phyloP scores from a whole-genome alignment of 2,113 vertebrate species.

The Microtus oregoni region DNA sequence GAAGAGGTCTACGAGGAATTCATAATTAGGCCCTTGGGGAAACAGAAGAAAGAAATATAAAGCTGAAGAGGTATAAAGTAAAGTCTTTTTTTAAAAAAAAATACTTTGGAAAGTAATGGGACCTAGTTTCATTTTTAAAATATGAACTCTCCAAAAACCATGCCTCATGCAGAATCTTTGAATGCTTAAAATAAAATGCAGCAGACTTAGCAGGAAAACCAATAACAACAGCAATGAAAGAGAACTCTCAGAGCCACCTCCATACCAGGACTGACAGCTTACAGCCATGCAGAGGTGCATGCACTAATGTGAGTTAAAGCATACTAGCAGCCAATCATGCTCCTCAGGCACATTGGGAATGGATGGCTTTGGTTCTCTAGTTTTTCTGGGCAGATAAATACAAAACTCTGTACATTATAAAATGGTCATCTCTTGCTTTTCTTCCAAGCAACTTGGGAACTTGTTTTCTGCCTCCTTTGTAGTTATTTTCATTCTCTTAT shows the following conservation, averaged over 20 bases:
- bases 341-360: constrained; percentile 16
- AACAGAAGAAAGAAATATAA: constrained; percentile 50
- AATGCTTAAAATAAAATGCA: not conserved
- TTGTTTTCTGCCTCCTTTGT: not conserved
- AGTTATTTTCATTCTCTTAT: not conserved
- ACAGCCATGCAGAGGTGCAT: not conserved
- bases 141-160: not conserved
- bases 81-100: not conserved
- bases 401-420: constrained; percentile 11
- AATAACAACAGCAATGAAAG: not conserved
- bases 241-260: not conserved
- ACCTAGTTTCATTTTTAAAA: constrained; percentile 50
- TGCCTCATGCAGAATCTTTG: not conserved
- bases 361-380: not conserved
- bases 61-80: constrained; percentile 9
- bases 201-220: not conserved
- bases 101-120: constrained; percentile 1
- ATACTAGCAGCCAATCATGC: not conserved
- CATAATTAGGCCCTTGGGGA: constrained; percentile 51
- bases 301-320: not conserved
- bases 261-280: not conserved
- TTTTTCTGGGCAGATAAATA: not conserved
- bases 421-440: not conserved
- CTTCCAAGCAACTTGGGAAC: not conserved
- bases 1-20: not conserved